Evolutionary conservation across 53 echinoderm and acorn worm species (phyloP).

Genomic region (Paracentrotus lividus): DNA sequence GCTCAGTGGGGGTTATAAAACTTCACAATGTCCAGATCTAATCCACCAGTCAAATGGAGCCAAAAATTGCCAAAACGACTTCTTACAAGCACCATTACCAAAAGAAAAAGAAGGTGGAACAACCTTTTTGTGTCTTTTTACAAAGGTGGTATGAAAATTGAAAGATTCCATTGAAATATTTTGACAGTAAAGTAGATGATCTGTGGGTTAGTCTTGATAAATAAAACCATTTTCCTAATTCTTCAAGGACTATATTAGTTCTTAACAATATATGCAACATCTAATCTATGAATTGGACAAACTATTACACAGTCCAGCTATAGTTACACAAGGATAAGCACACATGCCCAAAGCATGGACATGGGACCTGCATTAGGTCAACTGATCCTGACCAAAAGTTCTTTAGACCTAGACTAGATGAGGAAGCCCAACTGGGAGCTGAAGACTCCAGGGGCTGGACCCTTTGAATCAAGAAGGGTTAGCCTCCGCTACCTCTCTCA

Average conservation of each 20-base stretch:
- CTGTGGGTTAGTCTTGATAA: not conserved
- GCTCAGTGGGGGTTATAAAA: slow-evolving; percentile 33
- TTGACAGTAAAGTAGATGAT: slow-evolving; percentile 4
- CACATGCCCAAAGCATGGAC: not conserved
- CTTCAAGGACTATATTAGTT: not conserved
- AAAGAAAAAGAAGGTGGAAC: not conserved
- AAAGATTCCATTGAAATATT: slow-evolving; percentile 49
- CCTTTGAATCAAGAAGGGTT: slow-evolving; percentile 23
- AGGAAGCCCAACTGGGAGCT: not conserved
- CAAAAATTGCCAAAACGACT: slow-evolving; percentile 49
- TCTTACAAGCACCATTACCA: slow-evolving; percentile 35
- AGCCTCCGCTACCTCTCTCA: slow-evolving; percentile 22
- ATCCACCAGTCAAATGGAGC: slow-evolving; percentile 52
- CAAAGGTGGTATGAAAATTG: slow-evolving; percentile 17
- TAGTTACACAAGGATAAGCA: not conserved
- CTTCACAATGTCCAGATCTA: slow-evolving; percentile 49
- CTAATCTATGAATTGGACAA: not conserved
- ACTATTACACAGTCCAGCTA: not conserved
- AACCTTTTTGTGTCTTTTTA: not conserved
- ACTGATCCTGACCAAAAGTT: not conserved
- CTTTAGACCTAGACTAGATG: not conserved
- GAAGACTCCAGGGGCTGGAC: slow-evolving; percentile 50
- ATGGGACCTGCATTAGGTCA: not conserved
- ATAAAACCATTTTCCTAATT: not conserved
- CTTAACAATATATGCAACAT: not conserved